Evolutionary conservation across 2,797 vertebrate species (phyloP).

Genomic region (Dendrocincla tyrannina): DNA sequence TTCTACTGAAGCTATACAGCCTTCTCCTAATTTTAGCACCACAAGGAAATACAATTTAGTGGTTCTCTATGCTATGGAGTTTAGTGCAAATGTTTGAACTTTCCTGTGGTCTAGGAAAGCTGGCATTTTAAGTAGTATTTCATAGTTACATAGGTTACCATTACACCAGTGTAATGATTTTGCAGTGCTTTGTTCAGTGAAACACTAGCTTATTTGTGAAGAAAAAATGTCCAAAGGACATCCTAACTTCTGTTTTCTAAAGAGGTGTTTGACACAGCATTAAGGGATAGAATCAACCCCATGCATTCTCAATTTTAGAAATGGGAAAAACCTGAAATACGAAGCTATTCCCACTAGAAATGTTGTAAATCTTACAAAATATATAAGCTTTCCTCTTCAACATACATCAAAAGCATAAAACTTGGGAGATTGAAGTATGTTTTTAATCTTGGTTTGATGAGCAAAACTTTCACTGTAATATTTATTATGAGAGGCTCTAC

Average conservation of each 20-base stretch:
- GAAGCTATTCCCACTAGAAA: constrained; percentile 65
- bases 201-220: constrained; percentile 7
- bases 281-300: constrained; percentile 40
- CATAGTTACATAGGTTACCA: neutral
- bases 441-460: constrained; percentile 79
- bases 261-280: constrained; percentile 46
- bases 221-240: constrained; percentile 5
- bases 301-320: constrained; percentile 59
- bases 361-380: constrained; percentile 69
- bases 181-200: constrained; percentile 29
- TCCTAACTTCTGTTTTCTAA: constrained; percentile 8
- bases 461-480: constrained; percentile 74
- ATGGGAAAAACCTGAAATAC: constrained; percentile 27
- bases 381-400: constrained; percentile 68
- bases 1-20: neutral
- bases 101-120: neutral
- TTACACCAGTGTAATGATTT: constrained; percentile 3
- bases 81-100: constrained; percentile 15
- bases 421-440: constrained; percentile 76
- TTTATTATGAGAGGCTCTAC: constrained; percentile 71
- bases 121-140: constrained; percentile 22
- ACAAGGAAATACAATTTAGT: neutral
- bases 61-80: neutral
- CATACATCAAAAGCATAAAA: constrained; percentile 74
- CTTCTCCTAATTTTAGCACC: neutral